Conservation (phyloP, 2,113 vertebrate genomes). For the Solenodon paradoxus region DNA sequence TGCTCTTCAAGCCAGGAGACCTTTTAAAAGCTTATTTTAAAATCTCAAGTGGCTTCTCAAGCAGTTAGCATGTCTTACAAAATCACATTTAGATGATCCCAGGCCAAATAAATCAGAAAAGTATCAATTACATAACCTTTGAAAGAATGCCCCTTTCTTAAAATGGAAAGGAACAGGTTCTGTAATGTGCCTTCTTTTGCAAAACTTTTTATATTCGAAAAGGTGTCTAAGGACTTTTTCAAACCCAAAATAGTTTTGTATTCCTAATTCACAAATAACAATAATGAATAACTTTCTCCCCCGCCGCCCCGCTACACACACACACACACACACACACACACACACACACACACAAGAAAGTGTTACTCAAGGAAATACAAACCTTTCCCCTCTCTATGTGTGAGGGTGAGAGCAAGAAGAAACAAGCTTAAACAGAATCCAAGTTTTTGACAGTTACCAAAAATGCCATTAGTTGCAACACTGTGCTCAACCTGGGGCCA, state of each 20-base stretch:
- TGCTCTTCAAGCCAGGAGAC: slow-evolving; percentile 45
- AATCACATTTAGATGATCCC: neutral
- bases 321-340: no score
- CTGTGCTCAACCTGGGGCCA: neutral
- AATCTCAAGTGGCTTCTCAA: slow-evolving; percentile 47
- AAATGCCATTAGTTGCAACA: neutral
- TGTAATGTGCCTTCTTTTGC: neutral
- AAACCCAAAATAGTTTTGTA: neutral
- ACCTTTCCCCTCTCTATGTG: neutral
- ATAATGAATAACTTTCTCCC: neutral
- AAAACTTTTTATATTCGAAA: neutral
- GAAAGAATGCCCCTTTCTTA: neutral
- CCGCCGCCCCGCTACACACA: no score
- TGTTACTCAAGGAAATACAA: neutral
- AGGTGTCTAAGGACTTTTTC: neutral
- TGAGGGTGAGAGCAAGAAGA: neutral
- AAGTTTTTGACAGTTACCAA: neutral
- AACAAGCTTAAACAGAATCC: neutral
- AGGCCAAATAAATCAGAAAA: slow-evolving; percentile 44
- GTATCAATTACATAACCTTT: slow-evolving; percentile 12
- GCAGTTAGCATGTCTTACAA: slow-evolving; percentile 12
- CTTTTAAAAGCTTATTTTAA: slow-evolving; percentile 52
- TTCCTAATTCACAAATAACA: neutral
- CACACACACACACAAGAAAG: neutral
- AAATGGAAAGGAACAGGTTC: neutral